A percentile compares a stretch with the other conserved stretches of the same genome.
phyloP scores from a whole-genome alignment of 2,888 invertebrate genomes.

The Eilema depressum region DNA sequence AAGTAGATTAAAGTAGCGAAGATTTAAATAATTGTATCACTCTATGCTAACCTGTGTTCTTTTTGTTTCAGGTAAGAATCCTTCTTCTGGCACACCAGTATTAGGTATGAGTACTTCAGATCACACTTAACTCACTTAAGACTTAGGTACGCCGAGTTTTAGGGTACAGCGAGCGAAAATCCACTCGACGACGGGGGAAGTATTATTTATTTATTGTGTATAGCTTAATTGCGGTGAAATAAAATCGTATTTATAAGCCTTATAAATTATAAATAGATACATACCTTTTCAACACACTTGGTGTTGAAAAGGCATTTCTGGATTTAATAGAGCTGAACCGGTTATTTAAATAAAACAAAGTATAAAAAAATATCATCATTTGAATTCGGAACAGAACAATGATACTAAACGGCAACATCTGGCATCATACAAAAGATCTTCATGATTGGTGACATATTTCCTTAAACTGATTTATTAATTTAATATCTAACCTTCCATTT shows the following conservation, averaged over 20 bases:
- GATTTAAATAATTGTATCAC: neutral
- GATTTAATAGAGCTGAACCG: too few relatives aligned
- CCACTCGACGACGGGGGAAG: neutral
- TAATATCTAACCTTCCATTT: conserved; percentile 10
- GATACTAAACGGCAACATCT: neutral
- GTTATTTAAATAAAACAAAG: neutral
- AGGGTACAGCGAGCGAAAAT: neutral
- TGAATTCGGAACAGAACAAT: conserved; percentile 10
- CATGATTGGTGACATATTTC: neutral
- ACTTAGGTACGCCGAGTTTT: neutral
- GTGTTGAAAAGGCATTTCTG: too few relatives aligned
- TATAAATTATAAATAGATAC: too few relatives aligned
- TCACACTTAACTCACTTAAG: neutral
- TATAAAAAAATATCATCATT: neutral
- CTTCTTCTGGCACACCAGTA: neutral
- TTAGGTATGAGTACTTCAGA: conserved; percentile 10
- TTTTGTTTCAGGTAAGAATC: conserved; percentile 15
- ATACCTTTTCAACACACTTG: too few relatives aligned
- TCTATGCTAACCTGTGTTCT: neutral
- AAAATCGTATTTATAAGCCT: too few relatives aligned
- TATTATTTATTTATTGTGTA: neutral
- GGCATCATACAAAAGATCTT: conserved; percentile 1
- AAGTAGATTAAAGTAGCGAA: too few relatives aligned
- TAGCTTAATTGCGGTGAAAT: too few relatives aligned
- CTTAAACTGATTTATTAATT: neutral